Evolutionary conservation across 2,113 vertebrate species (phyloP).

Genomic region (Dolichotis patagonum): DNA sequence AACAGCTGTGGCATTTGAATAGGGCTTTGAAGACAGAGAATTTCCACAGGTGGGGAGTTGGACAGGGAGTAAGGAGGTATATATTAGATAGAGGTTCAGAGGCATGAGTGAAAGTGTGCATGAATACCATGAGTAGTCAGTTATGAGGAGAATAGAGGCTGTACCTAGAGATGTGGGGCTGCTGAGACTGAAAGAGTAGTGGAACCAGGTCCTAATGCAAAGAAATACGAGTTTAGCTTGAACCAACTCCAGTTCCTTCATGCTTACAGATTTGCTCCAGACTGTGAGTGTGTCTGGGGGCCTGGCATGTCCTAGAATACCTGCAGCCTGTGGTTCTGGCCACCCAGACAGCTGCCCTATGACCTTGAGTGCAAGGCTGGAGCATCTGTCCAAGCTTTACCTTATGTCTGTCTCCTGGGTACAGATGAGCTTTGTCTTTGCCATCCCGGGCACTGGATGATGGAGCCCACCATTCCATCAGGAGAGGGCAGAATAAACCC

Average conservation of each 20-base stretch:
- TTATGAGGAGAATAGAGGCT: background rate
- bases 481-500: background rate
- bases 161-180: background rate
- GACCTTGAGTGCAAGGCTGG: accelerated
- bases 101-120: background rate
- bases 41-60: background rate
- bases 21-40: background rate
- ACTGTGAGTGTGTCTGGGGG: background rate
- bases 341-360: background rate
- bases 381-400: background rate
- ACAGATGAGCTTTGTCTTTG: background rate
- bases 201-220: background rate
- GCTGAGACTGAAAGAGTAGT: background rate
- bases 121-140: background rate
- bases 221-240: background rate
- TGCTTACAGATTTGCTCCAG: background rate
- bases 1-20: background rate
- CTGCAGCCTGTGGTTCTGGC: background rate
- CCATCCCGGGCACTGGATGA: background rate
- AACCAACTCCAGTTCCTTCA: background rate
- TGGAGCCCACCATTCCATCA: background rate
- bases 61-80: background rate
- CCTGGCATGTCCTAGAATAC: background rate
- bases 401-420: background rate
- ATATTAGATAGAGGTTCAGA: background rate